Conservation (phyloP, 2,797 vertebrate genomes). For the Pelodytes ibericus region DNA sequence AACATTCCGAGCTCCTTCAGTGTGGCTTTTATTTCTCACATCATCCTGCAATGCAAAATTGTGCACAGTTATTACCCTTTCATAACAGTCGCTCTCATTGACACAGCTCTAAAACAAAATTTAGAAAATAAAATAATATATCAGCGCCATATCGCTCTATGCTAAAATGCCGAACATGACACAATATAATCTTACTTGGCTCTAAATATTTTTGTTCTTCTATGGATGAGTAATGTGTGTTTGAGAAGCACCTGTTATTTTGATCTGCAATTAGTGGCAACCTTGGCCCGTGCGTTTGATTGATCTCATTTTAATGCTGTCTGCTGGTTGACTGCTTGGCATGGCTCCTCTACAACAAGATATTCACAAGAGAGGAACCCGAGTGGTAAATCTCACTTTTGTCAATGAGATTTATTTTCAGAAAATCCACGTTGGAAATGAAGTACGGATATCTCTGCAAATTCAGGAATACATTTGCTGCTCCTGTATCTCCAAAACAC, state of each 20-base stretch:
- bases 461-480: constrained; percentile 57
- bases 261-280: constrained; percentile 64
- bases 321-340: constrained; percentile 58
- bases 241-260: constrained; percentile 57
- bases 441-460: constrained; percentile 57
- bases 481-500: constrained; percentile 61
- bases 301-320: constrained; percentile 62
- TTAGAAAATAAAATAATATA: not conserved
- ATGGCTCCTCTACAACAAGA: constrained; percentile 58
- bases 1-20: too few relatives aligned
- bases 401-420: constrained; percentile 63
- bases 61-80: too few relatives aligned
- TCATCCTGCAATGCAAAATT: too few relatives aligned
- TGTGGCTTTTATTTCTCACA: too few relatives aligned
- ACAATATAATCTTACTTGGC: constrained; percentile 42
- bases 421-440: constrained; percentile 46
- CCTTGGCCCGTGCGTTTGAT: constrained; percentile 61
- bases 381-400: constrained; percentile 66
- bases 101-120: too few relatives aligned
- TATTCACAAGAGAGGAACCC: constrained; percentile 54
- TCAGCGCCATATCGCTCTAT: constrained; percentile 21
- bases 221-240: constrained; percentile 55
- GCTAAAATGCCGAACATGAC: constrained; percentile 39
- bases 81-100: too few relatives aligned
- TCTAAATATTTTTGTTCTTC: constrained; percentile 33